These are phyloP conservation scores for Drosophila neocordata DNA, from an alignment of 1,140 invertebrate genomes.

Conservation along the genomic window DNA sequence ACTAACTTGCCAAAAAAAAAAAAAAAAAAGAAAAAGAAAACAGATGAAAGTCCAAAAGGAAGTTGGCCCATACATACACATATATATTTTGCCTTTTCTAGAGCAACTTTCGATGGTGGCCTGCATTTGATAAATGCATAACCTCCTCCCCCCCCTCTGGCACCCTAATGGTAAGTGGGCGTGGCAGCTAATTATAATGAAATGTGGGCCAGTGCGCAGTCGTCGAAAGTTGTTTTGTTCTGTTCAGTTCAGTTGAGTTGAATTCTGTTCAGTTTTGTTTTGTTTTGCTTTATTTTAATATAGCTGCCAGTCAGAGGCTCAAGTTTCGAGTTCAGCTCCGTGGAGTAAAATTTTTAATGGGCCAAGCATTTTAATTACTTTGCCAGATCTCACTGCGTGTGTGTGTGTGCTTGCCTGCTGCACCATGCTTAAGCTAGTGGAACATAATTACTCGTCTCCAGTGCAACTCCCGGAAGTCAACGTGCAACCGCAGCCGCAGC, in stretches of 20 bases:
- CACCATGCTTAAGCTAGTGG: slow-evolving; percentile 70
- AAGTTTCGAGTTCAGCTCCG: slow-evolving; percentile 77
- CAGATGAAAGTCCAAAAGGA: slow-evolving; percentile 18
- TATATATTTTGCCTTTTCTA: not conserved
- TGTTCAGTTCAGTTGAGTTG: slow-evolving; percentile 25
- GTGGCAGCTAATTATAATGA: slow-evolving; percentile 68
- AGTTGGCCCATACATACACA: not conserved
- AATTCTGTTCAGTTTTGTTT: not conserved
- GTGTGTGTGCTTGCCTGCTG: slow-evolving; percentile 23
- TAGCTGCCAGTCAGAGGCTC: slow-evolving; percentile 62
- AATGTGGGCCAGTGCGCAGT: slow-evolving; percentile 71
- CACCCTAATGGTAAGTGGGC: slow-evolving; percentile 13
- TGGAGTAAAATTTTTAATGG: slow-evolving; percentile 79
- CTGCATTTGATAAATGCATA: slow-evolving; percentile 59
- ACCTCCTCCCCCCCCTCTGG: not conserved
- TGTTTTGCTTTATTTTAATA: slow-evolving; percentile 24
- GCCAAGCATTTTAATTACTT: slow-evolving; percentile 81
- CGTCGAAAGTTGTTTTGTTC: slow-evolving; percentile 75
- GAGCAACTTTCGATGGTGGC: slow-evolving; percentile 34
- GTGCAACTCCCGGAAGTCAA: slow-evolving; percentile 75
- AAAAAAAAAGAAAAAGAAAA: too few species aligned
- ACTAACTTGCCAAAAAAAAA: slow-evolving; percentile 2
- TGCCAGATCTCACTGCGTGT: slow-evolving; percentile 27
- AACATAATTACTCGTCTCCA: slow-evolving; percentile 79
- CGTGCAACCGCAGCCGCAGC: slow-evolving; percentile 34